A percentile compares a stretch with the other conserved stretches of the same genome.
Evolutionary conservation across 64 coral and sea anemone species (phyloP).

Genomic region (Montipora efflorescens): DNA sequence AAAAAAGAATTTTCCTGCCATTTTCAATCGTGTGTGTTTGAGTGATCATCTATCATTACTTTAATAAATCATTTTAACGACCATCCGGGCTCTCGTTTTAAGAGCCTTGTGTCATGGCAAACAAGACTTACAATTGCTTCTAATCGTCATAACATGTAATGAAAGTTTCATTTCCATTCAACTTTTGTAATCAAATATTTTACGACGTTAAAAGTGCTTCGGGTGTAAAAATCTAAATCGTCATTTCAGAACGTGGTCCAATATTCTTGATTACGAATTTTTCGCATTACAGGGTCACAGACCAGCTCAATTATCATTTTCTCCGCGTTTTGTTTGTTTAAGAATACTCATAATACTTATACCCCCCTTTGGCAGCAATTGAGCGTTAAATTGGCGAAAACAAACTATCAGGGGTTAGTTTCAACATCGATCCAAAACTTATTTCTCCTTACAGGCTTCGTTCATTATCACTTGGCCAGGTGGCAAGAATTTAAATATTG

Average conservation of each 20-base stretch:
- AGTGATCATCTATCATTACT: background rate
- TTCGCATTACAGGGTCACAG: background rate
- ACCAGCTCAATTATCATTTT: background rate
- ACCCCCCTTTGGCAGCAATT: slow-evolving; percentile 36
- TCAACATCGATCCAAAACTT: background rate
- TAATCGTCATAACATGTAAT: background rate
- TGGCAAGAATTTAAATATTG: background rate
- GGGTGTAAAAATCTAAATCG: background rate
- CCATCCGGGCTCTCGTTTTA: background rate
- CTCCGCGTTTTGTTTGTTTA: background rate
- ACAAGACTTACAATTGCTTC: slow-evolving; percentile 1
- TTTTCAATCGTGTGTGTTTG: background rate
- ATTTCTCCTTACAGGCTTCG: slow-evolving; percentile 1
- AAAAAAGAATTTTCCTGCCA: too few species aligned
- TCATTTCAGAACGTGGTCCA: background rate
- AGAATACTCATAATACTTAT: background rate
- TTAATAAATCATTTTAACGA: background rate
- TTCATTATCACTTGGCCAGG: background rate
- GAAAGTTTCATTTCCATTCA: background rate
- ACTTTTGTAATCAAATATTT: background rate
- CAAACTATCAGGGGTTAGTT: background rate
- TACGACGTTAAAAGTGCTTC: background rate
- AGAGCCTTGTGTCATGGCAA: background rate
- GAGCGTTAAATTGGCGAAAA: slow-evolving; percentile 44
- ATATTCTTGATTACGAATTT: background rate